phyloP scores from a whole-genome alignment of 2,113 vertebrate genomes.

The Oplegnathus fasciatus region DNA sequence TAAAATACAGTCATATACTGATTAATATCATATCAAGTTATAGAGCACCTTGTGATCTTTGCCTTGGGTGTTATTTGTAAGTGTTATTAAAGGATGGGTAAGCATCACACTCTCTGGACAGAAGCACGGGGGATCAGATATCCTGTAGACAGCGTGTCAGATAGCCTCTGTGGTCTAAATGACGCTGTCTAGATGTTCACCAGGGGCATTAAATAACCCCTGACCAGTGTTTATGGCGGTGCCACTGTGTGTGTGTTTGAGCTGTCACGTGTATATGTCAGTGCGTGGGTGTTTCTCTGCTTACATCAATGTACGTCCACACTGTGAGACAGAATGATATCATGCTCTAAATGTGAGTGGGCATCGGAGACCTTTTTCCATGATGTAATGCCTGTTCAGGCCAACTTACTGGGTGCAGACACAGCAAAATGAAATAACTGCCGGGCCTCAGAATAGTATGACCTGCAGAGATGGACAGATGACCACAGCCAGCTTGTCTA shows the following conservation, averaged over 20 bases:
- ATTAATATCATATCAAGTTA: constrained; percentile 45
- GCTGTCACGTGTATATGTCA: constrained; percentile 12
- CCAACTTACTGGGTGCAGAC: constrained; percentile 64
- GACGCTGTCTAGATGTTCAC: constrained; percentile 60
- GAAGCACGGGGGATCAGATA: constrained; percentile 54
- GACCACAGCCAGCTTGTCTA: constrained; percentile 56
- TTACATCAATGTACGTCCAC: constrained; percentile 34
- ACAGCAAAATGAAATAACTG: constrained; percentile 71
- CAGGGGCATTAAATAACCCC: constrained; percentile 67
- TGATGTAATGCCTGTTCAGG: constrained; percentile 70
- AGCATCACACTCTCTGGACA: constrained; percentile 53
- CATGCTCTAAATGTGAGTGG: constrained; percentile 71
- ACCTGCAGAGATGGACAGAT: constrained; percentile 54
- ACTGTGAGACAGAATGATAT: constrained; percentile 69
- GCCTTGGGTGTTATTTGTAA: constrained; percentile 31
- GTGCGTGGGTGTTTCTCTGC: constrained; percentile 25
- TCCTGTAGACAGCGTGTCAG: constrained; percentile 53
- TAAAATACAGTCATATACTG: constrained; percentile 25
- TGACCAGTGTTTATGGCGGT: constrained; percentile 61
- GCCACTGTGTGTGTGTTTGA: constrained; percentile 32
- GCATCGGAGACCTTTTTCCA: constrained; percentile 70
- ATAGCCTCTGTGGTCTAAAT: constrained; percentile 44
- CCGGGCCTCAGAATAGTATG: constrained; percentile 64
- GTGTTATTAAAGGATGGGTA: constrained; percentile 53
- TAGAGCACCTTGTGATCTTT: constrained; percentile 53